Percentiles rank a stretch among this genome's conserved stretches.
These are phyloP conservation scores for Lepus timidus DNA, from an alignment of 2,113 vertebrate genomes.

Conservation along the genomic window DNA sequence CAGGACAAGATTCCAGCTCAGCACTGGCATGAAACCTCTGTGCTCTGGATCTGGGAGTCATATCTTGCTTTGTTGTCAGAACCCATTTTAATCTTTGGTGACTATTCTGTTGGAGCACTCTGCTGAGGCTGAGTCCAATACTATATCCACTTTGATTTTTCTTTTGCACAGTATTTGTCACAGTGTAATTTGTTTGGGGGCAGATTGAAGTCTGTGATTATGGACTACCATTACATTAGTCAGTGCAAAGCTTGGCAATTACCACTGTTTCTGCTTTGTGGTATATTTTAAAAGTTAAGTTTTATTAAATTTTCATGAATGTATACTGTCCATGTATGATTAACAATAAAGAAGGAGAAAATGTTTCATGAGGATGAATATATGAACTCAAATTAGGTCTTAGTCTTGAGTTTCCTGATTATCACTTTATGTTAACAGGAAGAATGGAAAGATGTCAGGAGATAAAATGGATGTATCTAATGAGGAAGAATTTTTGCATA, in stretches of 20 bases:
- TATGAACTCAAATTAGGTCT: conserved; percentile 13
- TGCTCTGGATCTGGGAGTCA: conserved; percentile 2
- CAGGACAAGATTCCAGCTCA: conserved; percentile 75
- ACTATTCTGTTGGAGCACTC: conserved; percentile 62
- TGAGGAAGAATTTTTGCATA: not conserved
- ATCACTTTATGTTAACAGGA: not conserved
- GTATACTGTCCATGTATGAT: conserved; percentile 55
- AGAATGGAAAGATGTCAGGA: not conserved
- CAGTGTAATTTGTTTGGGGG: conserved; percentile 80
- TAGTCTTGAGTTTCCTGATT: conserved; percentile 16
- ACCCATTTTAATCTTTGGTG: conserved; percentile 76
- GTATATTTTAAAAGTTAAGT: conserved; percentile 76
- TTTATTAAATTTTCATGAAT: conserved; percentile 70
- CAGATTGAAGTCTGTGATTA: conserved; percentile 73
- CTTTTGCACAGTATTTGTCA: conserved; percentile 76
- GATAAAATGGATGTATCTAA: not conserved
- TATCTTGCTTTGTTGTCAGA: conserved; percentile 66
- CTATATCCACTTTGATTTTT: conserved; percentile 67
- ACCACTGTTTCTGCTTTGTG: conserved; percentile 71
- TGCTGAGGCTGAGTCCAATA: conserved; percentile 57
- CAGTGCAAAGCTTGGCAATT: conserved; percentile 72
- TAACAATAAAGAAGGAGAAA: conserved; percentile 46
- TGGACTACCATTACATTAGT: conserved; percentile 66
- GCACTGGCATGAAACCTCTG: conserved; percentile 45
- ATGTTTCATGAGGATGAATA: conserved; percentile 11